Base-by-base conservation (phyloP, 2,797 vertebrate species). In the Erethizon dorsatum region DNA sequence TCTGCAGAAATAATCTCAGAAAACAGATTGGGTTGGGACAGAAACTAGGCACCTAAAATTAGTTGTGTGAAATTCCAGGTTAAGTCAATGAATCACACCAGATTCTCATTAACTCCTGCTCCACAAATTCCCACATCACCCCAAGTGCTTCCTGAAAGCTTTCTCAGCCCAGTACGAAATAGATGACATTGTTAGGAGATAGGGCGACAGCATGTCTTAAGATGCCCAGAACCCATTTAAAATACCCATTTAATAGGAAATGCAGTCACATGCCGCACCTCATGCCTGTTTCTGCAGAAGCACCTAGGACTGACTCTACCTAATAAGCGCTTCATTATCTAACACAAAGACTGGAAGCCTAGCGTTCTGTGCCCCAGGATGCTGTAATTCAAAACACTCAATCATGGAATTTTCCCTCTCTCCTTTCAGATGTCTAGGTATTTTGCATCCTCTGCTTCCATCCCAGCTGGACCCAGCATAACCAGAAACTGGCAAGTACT, bases 201-300 rank as follows among this genome's bases (percentile, higher is more conserved):
- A 24, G 1, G 20, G 37, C 10, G 61, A n/a, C 0, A 31, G 1
- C 22, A 20, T 22, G 10, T 6, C 1, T 78, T 10, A 47, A n/a
- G 3, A n/a, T 3, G 0, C 13, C 2, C 17, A 50, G 50, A 54
- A 41, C 47, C 63, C 65, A n/a, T n/a, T 18, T 18, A 18, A 69
- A 15, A 20, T 6, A 20, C 33, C 17, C 33, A 31, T 31, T 90
- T 12, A 24, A 31, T 15, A 90, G 20, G 52, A 67, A 88, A 88
- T n/a, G 9, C 3, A 73, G 18, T 28, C 37, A 8, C 26, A 54
- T 11, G 31, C 14, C 37, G 71, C 0, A n/a, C 59, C 8, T 84
- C 50, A 41, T 22, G 14, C 11, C 6, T 75, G 3, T 69, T 95
- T 85, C 67, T 89, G 56, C 31, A 83, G 71, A 67, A 90, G 33